phyloP scores from a whole-genome alignment of 1,140 invertebrate species.

The Monomorium pharaonis region DNA sequence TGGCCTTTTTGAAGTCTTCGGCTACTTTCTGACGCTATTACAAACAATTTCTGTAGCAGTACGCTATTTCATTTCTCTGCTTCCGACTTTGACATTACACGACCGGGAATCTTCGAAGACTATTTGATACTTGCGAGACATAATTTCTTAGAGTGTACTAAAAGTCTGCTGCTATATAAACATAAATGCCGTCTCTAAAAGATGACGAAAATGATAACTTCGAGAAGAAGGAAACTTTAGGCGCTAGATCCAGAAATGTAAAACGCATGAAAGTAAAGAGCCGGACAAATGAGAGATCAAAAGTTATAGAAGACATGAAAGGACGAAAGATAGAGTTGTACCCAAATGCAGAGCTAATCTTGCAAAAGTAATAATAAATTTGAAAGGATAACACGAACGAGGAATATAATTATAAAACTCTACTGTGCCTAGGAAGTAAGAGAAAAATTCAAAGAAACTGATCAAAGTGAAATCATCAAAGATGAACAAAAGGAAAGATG shows the following conservation, averaged over 20 bases:
- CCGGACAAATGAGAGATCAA: constrained; percentile 3
- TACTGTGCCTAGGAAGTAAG: no score
- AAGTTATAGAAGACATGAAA: background rate
- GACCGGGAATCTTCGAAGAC: constrained; percentile 12
- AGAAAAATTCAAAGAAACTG: background rate
- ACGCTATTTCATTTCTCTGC: constrained; percentile 10
- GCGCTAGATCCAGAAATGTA: background rate
- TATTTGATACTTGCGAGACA: constrained; percentile 14
- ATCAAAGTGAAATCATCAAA: background rate
- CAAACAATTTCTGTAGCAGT: background rate
- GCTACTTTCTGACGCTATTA: background rate
- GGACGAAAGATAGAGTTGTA: background rate
- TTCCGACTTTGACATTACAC: background rate
- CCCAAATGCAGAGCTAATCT: background rate
- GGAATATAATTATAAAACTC: background rate
- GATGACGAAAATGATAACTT: constrained; percentile 44
- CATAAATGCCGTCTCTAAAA: constrained; percentile 31
- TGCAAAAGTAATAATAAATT: constrained; percentile 21
- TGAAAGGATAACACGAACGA: background rate
- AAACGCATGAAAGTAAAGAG: constrained; percentile 32
- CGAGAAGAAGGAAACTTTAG: constrained; percentile 24
- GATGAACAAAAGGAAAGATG: background rate
- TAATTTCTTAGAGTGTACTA: background rate
- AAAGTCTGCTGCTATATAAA: constrained; percentile 35
- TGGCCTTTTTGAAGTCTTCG: background rate